A percentile compares a stretch with the other conserved stretches of the same genome.
Evolutionary conservation across 2,113 vertebrate species (phyloP).

Genomic region (Gracilinanus agilis): DNA sequence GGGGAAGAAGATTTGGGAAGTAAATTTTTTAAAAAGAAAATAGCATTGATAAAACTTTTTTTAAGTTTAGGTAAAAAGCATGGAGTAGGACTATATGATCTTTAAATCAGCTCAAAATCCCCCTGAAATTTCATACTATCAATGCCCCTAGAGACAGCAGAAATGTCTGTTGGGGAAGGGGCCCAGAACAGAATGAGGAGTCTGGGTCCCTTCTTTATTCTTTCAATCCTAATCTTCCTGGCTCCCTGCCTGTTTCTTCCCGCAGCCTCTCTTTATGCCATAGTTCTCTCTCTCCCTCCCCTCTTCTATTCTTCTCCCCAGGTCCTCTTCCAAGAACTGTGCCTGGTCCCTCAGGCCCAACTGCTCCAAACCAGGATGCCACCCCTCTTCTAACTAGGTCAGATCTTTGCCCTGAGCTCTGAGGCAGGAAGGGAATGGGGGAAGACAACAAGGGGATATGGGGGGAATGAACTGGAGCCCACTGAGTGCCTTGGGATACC

Average conservation of each 20-base stretch:
- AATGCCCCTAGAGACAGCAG: background rate
- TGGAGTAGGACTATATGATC: background rate
- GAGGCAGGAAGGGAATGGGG: background rate
- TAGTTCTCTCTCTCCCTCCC: background rate
- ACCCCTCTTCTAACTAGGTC: background rate
- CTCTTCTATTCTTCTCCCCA: background rate
- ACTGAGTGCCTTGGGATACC: background rate
- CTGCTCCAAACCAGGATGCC: background rate
- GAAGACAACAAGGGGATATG: background rate
- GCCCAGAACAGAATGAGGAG: background rate
- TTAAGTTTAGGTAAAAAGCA: background rate
- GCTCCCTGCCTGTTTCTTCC: background rate
- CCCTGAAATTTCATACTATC: background rate
- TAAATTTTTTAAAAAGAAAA: background rate
- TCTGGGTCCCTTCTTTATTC: background rate
- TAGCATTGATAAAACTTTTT: background rate
- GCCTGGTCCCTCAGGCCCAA: background rate
- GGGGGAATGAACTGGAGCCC: background rate
- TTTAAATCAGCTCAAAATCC: background rate
- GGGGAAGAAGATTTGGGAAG: background rate
- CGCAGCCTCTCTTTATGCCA: background rate
- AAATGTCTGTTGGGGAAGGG: background rate
- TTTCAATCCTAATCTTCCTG: background rate
- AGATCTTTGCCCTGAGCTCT: background rate
- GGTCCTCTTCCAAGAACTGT: background rate